Percentiles rank a stretch among this genome's conserved stretches.
phyloP scores from a whole-genome alignment of 2,888 invertebrate genomes.

The Nasonia oneida region DNA sequence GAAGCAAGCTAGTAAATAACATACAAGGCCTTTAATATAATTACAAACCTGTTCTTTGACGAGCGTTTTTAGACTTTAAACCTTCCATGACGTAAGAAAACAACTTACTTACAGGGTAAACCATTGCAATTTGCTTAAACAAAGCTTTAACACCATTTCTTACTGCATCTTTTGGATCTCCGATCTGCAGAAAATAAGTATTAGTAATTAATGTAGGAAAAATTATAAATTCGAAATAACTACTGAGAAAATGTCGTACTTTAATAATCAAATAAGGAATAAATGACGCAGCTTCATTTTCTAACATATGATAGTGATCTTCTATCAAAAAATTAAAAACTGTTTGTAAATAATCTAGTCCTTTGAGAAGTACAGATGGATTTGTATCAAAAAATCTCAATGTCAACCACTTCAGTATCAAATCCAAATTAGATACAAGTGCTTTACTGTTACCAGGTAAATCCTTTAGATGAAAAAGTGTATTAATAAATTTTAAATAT shows the following conservation, averaged over 20 bases:
- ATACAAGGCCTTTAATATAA: background rate
- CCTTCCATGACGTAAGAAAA: conserved; percentile 97
- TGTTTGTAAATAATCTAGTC: conserved; percentile 93
- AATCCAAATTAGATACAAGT: conserved; percentile 93
- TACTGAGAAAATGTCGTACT: conserved; percentile 80
- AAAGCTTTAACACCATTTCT: conserved; percentile 93
- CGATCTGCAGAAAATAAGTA: conserved; percentile 83
- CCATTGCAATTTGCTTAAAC: conserved; percentile 90
- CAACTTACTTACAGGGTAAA: conserved; percentile 94
- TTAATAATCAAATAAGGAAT: conserved; percentile 96
- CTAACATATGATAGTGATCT: conserved; percentile 91
- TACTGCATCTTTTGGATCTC: conserved; percentile 97
- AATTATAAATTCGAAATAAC: background rate
- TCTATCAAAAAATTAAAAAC: conserved; percentile 91
- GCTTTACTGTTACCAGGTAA: conserved; percentile 88
- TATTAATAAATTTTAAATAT: background rate
- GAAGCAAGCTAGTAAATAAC: background rate
- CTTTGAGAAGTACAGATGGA: conserved; percentile 96
- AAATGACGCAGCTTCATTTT: conserved; percentile 95
- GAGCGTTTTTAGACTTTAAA: conserved; percentile 96
- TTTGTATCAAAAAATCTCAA: conserved; percentile 99
- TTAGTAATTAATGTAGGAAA: background rate
- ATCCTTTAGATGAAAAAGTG: conserved; percentile 80
- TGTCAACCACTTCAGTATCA: conserved; percentile 97
- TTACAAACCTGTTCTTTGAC: conserved; percentile 90